Conservation (phyloP, 2,113 vertebrate species). For the Hypocryptadius cinnamomeus region DNA sequence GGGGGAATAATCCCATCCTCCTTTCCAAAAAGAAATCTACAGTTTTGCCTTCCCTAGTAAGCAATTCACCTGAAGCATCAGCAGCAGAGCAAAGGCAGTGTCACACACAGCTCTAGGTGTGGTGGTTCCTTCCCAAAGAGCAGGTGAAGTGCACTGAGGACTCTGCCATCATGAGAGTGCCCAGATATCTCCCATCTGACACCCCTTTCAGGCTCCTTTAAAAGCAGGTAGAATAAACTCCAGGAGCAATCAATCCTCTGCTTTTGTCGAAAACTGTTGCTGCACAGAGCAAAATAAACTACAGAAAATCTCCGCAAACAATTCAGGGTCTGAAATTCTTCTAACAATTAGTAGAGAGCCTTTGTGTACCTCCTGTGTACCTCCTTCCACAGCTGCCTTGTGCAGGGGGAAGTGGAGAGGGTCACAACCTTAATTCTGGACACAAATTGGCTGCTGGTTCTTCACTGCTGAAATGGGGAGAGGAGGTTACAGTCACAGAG, state of each 20-base stretch:
- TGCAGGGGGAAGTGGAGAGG: background rate
- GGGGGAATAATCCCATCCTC: background rate
- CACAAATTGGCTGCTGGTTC: slow-evolving; percentile 30
- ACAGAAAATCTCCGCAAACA: background rate
- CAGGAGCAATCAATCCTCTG: background rate
- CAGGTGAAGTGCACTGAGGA: background rate
- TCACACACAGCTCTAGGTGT: background rate
- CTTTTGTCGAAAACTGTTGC: background rate
- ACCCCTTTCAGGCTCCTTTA: background rate
- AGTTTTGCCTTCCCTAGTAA: background rate
- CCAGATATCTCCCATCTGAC: background rate
- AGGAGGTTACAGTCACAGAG: background rate
- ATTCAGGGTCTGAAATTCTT: background rate
- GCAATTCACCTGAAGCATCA: background rate
- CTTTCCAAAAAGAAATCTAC: background rate
- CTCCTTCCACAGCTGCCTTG: background rate
- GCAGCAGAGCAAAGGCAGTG: background rate
- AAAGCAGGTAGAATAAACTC: background rate
- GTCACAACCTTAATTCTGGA: slow-evolving; percentile 49
- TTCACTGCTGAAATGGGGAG: background rate
- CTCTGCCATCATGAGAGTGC: background rate
- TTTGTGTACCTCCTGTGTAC: background rate
- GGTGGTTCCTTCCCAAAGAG: background rate
- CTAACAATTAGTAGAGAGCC: background rate
- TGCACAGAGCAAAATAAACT: background rate